Percentiles rank a stretch among this genome's conserved stretches.
Evolutionary conservation across 92 coral and sea anemone species (phyloP).

Genomic region (Heliopora coerulea): DNA sequence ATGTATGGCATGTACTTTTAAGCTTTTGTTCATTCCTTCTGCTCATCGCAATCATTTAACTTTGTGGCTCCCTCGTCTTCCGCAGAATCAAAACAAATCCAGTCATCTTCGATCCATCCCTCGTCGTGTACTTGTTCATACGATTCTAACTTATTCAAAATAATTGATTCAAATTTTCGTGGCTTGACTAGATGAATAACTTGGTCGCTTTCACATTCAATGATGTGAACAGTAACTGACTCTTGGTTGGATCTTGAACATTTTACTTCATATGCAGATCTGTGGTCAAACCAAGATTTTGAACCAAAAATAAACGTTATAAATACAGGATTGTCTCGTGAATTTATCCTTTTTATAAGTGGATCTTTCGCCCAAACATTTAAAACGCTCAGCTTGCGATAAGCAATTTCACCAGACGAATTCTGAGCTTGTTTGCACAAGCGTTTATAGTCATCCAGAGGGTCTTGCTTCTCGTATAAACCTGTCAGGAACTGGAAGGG

Average conservation of each 20-base stretch:
- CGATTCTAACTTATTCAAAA: constrained; percentile 23
- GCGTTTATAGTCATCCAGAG: background rate
- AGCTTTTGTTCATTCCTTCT: too few species aligned
- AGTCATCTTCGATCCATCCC: constrained; percentile 61
- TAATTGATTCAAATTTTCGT: constrained; percentile 52
- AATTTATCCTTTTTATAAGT: constrained; percentile 75
- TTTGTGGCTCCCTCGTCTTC: constrained; percentile 1
- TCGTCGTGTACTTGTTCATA: constrained; percentile 54
- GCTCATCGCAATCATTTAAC: background rate
- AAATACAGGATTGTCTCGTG: constrained; percentile 57
- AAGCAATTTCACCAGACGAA: constrained; percentile 91
- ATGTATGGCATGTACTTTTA: too few species aligned
- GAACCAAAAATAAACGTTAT: constrained; percentile 88
- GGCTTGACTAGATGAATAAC: constrained; percentile 89
- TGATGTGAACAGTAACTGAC: constrained; percentile 72
- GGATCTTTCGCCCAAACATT: constrained; percentile 89
- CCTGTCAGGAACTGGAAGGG: constrained; percentile 9
- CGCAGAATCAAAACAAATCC: constrained; percentile 26
- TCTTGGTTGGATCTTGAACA: constrained; percentile 71
- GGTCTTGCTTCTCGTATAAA: constrained; percentile 18
- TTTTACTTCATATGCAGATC: constrained; percentile 95
- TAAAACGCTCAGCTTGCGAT: constrained; percentile 74
- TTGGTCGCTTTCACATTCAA: constrained; percentile 70
- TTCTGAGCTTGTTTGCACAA: constrained; percentile 60
- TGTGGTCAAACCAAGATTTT: constrained; percentile 80